Evolutionary conservation across 2,113 vertebrate genomes (phyloP).

Genomic region (Genyomyrus donnyi): DNA sequence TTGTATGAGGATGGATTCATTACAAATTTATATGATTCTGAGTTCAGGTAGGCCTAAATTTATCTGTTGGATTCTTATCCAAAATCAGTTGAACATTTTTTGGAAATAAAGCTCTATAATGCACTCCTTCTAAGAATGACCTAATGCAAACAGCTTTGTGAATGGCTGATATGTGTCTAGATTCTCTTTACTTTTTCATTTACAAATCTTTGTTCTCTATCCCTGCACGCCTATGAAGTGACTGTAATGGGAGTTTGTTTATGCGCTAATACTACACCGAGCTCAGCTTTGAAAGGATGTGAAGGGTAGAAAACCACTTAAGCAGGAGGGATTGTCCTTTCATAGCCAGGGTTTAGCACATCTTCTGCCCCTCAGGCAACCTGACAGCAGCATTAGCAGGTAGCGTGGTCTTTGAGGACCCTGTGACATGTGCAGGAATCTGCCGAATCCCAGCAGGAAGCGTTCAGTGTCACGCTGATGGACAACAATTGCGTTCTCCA

Average conservation of each 20-base stretch:
- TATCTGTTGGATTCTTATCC: background rate
- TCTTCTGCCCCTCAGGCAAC: background rate
- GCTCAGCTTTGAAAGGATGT: background rate
- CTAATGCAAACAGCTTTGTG: background rate
- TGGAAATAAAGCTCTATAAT: background rate
- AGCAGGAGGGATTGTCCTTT: background rate
- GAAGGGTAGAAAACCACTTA: background rate
- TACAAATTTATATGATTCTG: background rate
- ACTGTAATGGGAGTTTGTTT: background rate
- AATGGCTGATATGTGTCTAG: background rate
- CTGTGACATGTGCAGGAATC: background rate
- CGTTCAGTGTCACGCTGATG: background rate
- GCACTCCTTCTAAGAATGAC: background rate
- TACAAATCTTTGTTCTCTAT: background rate
- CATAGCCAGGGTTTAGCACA: background rate
- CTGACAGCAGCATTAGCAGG: background rate
- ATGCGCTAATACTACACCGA: background rate
- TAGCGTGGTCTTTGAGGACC: background rate
- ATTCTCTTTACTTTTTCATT: background rate
- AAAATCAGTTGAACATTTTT: background rate
- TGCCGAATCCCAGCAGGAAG: background rate
- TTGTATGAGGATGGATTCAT: background rate
- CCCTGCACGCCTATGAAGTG: background rate
- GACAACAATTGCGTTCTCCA: background rate
- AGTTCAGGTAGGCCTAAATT: background rate